Percentiles rank a stretch among this genome's conserved stretches.
Conservation (phyloP, 2,797 vertebrate genomes). For the Champsocephalus gunnari region DNA sequence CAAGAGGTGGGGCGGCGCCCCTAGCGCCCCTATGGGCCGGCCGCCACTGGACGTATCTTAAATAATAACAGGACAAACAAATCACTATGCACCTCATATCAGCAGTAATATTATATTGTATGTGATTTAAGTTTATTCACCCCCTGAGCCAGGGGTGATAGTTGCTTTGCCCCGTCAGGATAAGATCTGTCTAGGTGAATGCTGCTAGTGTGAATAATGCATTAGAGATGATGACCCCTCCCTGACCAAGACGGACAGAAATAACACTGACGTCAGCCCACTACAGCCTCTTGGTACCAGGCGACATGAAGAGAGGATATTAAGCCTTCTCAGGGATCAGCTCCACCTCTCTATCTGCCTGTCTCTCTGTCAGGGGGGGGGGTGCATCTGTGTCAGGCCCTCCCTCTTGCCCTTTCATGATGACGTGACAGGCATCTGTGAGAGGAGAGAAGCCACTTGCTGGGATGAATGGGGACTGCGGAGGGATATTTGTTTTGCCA, state of each 20-base stretch:
- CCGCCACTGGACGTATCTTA: too few relatives aligned
- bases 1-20: too few relatives aligned
- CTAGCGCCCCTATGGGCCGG: too few relatives aligned
- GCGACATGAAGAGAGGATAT: constrained; percentile 60
- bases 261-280: constrained; percentile 76
- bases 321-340: constrained; percentile 73
- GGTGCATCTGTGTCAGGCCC: constrained; percentile 63
- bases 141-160: constrained; percentile 49
- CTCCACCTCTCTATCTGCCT: constrained; percentile 68
- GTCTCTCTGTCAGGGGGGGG: constrained; percentile 47
- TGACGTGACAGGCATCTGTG: constrained; percentile 74
- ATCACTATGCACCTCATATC: constrained; percentile 25
- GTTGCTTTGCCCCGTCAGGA: constrained; percentile 62
- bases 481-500: constrained; percentile 21
- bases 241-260: constrained; percentile 76
- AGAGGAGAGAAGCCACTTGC: constrained; percentile 52
- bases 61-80: constrained; percentile 11
- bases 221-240: constrained; percentile 75
- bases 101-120: constrained; percentile 37
- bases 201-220: constrained; percentile 76
- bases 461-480: constrained; percentile 36
- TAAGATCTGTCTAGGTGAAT: constrained; percentile 70
- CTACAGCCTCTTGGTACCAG: constrained; percentile 45
- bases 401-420: constrained; percentile 62
- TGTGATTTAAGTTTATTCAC: constrained; percentile 52